Conservation (phyloP, 2,797 vertebrate genomes). For the Spondyliosoma cantharus region DNA sequence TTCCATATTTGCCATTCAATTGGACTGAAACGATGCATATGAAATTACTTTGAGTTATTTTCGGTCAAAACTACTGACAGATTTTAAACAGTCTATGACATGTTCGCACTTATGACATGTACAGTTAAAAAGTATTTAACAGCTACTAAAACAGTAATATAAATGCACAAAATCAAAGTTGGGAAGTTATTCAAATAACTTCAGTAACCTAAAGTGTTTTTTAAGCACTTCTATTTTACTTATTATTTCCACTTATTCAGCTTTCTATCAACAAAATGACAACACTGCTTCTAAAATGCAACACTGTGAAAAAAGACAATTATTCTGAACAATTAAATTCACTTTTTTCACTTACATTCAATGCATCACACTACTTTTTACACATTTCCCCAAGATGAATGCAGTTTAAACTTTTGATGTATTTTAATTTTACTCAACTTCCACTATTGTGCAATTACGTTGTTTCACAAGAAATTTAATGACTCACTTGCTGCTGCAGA, state of each 20-base stretch:
- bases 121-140: constrained; percentile 22
- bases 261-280: background rate
- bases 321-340: no score
- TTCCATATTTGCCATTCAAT: constrained; percentile 69
- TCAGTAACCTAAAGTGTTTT: background rate
- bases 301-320: background rate
- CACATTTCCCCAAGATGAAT: background rate
- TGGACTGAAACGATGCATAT: constrained; percentile 53
- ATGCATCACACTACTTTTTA: background rate
- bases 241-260: background rate
- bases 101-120: constrained; percentile 32
- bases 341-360: background rate
- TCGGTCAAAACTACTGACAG: constrained; percentile 45
- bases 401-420: background rate
- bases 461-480: constrained; percentile 5
- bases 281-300: background rate
- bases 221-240: constrained; percentile 16
- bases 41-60: constrained; percentile 55
- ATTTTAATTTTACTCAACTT: constrained; percentile 10
- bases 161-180: constrained; percentile 13
- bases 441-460: background rate
- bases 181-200: background rate
- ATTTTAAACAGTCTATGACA: constrained; percentile 46
- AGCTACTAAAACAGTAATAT: constrained; percentile 15
- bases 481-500: constrained; percentile 18